A percentile compares a stretch with the other conserved stretches of the same genome.
Evolutionary conservation across 1,140 invertebrate species (phyloP).

Genomic region (Drosophila subobscura): DNA sequence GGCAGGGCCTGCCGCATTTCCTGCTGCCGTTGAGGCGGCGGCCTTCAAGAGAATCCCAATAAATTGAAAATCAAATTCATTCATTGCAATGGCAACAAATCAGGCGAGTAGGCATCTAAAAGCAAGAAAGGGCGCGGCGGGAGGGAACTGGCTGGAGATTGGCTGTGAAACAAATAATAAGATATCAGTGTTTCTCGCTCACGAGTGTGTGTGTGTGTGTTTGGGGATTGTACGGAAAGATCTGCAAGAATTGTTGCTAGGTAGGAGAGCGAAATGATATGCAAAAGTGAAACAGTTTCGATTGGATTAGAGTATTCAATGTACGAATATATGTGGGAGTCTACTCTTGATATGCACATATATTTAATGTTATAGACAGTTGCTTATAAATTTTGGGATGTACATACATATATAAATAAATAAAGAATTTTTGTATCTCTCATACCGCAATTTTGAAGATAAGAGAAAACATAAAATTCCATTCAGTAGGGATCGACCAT

Average conservation of each 20-base stretch:
- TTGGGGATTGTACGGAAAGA: conserved; percentile 10
- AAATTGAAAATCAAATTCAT: conserved; percentile 82
- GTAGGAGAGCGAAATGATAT: neutral
- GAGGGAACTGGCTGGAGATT: conserved; percentile 6
- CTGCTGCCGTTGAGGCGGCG: neutral
- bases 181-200: conserved; percentile 44
- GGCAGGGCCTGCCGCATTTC: conserved; percentile 21
- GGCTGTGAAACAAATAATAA: conserved; percentile 58
- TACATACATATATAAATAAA: no score
- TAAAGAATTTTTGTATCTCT: no score
- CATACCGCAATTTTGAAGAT: no score
- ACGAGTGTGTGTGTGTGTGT: conserved; percentile 1
- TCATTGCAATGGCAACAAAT: conserved; percentile 78
- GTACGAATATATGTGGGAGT: no score
- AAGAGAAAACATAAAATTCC: no score
- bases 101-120: conserved; percentile 57
- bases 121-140: conserved; percentile 1
- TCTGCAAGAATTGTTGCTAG: no score
- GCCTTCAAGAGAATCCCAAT: conserved; percentile 67
- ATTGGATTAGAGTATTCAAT: conserved; percentile 3
- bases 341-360: no score
- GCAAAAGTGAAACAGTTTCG: conserved; percentile 8
- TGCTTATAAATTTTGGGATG: no score
- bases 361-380: no score
- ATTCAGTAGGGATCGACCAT: no score